Evolutionary conservation across 2,113 vertebrate genomes (phyloP).

Genomic region (Thymallus thymallus): DNA sequence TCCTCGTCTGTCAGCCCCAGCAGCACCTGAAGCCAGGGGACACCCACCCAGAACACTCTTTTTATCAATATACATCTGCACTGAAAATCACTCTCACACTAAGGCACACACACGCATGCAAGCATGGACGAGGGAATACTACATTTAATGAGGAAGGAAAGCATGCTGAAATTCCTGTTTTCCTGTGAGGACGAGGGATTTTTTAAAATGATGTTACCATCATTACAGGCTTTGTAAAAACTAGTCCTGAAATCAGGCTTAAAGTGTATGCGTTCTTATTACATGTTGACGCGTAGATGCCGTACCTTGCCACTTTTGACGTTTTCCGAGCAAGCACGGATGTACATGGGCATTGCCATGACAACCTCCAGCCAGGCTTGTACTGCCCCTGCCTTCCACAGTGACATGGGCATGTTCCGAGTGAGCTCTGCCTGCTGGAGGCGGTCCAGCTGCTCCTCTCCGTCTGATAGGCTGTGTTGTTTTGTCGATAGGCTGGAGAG

Average conservation of each 20-base stretch:
- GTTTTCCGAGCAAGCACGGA: constrained; percentile 70
- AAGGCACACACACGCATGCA: constrained; percentile 10
- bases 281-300: neutral
- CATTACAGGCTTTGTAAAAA: no score
- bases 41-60: neutral
- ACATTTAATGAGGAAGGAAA: no score
- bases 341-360: constrained; percentile 80
- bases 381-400: constrained; percentile 72
- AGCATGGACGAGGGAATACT: constrained; percentile 15
- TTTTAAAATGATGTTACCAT: no score
- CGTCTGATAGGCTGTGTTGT: constrained; percentile 79
- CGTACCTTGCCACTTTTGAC: constrained; percentile 77
- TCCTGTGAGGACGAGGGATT: no score
- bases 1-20: constrained; percentile 73
- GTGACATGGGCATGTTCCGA: constrained; percentile 69
- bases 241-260: no score
- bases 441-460: constrained; percentile 82
- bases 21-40: constrained; percentile 62
- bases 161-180: neutral
- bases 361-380: constrained; percentile 77
- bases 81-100: no score
- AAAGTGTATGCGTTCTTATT: neutral
- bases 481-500: constrained; percentile 68
- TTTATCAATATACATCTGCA: neutral
- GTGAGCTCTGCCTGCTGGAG: constrained; percentile 80